Evolutionary conservation across 2,888 invertebrate genomes (phyloP).

Genomic region (Dusona sp.): DNA sequence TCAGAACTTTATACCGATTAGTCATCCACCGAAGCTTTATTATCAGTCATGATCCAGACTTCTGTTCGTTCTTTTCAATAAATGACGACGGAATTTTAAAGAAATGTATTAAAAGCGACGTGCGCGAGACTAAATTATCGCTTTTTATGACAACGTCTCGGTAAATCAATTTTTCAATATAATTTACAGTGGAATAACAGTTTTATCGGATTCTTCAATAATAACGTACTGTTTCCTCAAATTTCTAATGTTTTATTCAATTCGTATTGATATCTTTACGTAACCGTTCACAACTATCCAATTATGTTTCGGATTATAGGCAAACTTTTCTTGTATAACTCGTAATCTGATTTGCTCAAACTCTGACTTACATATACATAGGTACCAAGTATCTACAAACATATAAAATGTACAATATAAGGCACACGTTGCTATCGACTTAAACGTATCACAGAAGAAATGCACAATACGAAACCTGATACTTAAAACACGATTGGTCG

Average conservation of each 20-base stretch:
- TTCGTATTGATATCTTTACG: not conserved
- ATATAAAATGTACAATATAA: not conserved
- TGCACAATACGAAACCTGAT: not conserved
- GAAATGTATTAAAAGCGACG: not conserved
- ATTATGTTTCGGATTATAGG: not conserved
- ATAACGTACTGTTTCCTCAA: not conserved
- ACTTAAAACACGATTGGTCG: not conserved
- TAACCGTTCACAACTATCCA: not conserved
- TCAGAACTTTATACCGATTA: not conserved
- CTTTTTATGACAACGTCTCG: not conserved
- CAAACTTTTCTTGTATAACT: constrained; percentile 2
- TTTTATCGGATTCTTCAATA: not conserved
- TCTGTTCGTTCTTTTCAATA: not conserved
- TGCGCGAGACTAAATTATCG: not conserved
- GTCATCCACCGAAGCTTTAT: not conserved
- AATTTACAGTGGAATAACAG: not conserved
- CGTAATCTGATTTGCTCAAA: not conserved
- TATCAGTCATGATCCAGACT: not conserved
- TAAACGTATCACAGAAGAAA: not conserved
- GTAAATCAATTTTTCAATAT: not conserved
- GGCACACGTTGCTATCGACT: not conserved
- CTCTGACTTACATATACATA: not conserved
- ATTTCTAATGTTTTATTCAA: not conserved
- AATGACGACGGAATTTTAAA: not conserved
- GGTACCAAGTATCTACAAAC: not conserved